These are phyloP conservation scores for Xerus inauris DNA, from an alignment of 2,113 vertebrate species.

Conservation along the genomic window DNA sequence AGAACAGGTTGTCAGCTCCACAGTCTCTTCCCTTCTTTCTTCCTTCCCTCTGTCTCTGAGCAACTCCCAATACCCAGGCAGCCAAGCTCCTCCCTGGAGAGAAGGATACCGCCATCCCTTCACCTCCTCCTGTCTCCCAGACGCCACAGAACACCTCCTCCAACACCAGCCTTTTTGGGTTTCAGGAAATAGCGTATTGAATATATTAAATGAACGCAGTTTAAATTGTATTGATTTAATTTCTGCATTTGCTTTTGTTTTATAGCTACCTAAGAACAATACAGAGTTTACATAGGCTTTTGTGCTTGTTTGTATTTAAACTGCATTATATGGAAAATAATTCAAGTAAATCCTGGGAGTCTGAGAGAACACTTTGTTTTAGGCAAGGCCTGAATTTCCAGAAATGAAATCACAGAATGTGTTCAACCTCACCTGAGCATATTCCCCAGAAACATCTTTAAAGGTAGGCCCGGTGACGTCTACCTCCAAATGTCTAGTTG, in stretches of 20 bases:
- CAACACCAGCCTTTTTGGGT: too few species aligned
- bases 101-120: too few species aligned
- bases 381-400: background rate
- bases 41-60: background rate
- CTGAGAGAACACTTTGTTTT: background rate
- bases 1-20: background rate
- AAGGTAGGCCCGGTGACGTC: background rate
- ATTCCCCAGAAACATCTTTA: background rate
- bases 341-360: background rate
- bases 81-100: too few species aligned
- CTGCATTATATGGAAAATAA: background rate
- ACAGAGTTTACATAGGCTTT: background rate
- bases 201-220: background rate
- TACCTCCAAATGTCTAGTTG: background rate
- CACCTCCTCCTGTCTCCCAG: too few species aligned
- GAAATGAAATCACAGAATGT: background rate
- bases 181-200: background rate
- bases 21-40: background rate
- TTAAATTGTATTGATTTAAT: background rate
- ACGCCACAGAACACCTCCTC: too few species aligned
- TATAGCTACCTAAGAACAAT: background rate
- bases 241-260: conserved; percentile 38
- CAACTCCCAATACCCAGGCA: too few species aligned
- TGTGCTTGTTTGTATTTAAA: conserved; percentile 23
- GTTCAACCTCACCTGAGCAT: background rate